Evolutionary conservation across 2,113 vertebrate species (phyloP), one percentile per base, ranked within the genome.

Genomic region (Lepus americanus): DNA sequence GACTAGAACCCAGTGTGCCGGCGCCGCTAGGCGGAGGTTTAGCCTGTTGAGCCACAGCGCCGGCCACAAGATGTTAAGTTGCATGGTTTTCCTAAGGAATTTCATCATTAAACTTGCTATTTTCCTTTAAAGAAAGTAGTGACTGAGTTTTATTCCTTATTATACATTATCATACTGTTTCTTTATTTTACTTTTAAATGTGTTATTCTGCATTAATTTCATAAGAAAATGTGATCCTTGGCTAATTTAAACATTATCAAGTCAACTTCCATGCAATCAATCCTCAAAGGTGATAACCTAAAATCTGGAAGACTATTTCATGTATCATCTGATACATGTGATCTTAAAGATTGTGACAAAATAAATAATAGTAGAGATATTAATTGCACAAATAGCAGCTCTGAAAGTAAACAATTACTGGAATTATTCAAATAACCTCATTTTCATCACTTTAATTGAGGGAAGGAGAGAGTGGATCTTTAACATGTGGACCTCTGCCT

Each of bases 51-150:
- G 36, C 36, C 36, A 36, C 36, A 36, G 36, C 36, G 36, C 36
- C 36, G 3, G 36, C 36, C 36, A 74, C 92, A 82, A 96, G 92
- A 87, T 91, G 88, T 84, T 93, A 87, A 89, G 39, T 73, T 87
- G 82, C 39, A 53, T 44, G 49, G 22, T 79, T 84, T 95, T 96
- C 82, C 85, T 74, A 70, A 31, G 83, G 90, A 95, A 89, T 94
- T 95, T 88, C 59, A 87, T 44, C n/a, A 5, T 55, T 90, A 89
- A 83, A 51, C 27, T 55, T 91, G 11, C 53, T 67, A 63, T 64
- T 90, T 87, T 94, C 64, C 36, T 92, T 78, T 79, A 39, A 10
- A 76, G n/a, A 82, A 92, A 79, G 4, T 33, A 66, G 22, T 55
- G 33, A 29, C 36, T 70, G 76, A n/a, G 53, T 72, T 90, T 49